Conservation (phyloP, 2,113 vertebrate species). For the Gnathonemus echidnorhynchus region DNA sequence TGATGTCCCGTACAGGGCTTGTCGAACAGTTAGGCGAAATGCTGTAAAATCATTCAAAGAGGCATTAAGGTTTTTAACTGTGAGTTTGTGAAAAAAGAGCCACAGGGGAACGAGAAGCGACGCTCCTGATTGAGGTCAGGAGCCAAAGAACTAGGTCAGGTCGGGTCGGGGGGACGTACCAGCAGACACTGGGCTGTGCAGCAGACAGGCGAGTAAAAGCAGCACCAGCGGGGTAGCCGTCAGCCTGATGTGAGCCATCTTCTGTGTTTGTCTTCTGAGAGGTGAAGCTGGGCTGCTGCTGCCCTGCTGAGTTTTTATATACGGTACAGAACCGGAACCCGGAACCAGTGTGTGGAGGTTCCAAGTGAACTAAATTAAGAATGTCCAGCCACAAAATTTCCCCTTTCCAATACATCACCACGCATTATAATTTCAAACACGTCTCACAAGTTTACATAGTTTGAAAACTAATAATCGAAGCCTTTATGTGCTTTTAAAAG, state of each 20-base stretch:
- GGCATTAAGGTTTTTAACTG: neutral
- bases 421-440: neutral
- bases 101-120: neutral
- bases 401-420: neutral
- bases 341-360: neutral
- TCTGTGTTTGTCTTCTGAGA: conserved; percentile 9
- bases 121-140: neutral
- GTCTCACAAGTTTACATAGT: neutral
- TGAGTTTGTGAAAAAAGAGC: neutral
- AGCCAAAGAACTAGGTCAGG: neutral
- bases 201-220: neutral
- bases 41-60: neutral
- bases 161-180: neutral
- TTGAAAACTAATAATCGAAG: neutral
- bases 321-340: neutral
- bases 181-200: neutral
- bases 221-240: neutral
- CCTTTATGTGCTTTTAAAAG: neutral
- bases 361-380: neutral
- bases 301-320: neutral
- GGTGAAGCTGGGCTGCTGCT: neutral
- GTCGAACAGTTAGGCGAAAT: neutral
- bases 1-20: neutral
- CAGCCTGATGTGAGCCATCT: conserved; percentile 15
- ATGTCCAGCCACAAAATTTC: neutral